These are phyloP conservation scores for Gastrophysa polygoni DNA, from an alignment of 2,888 invertebrate species.

Conservation along the genomic window DNA sequence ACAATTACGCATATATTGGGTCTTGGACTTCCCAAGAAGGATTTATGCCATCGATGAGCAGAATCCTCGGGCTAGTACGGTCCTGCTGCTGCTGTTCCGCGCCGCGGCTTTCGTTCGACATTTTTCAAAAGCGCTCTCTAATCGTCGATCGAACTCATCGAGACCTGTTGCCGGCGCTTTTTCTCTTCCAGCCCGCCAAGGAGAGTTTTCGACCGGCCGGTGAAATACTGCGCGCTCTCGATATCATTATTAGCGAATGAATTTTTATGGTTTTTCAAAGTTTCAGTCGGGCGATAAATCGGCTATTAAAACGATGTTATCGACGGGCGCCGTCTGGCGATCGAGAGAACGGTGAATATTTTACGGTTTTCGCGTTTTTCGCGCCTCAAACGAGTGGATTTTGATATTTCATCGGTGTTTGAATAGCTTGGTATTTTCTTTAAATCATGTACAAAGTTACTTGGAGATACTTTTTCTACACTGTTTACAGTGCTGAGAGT, in stretches of 20 bases:
- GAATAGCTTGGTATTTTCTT: too few species aligned
- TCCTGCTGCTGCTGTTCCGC: constrained; percentile 53
- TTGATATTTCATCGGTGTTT: not conserved
- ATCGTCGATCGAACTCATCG: constrained; percentile 57
- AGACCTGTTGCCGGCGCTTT: constrained; percentile 59
- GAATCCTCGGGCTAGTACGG: constrained; percentile 16
- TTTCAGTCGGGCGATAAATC: constrained; percentile 28
- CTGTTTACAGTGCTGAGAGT: too few species aligned
- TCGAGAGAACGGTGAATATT: not conserved
- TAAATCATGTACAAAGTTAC: too few species aligned
- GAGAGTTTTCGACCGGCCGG: constrained; percentile 35
- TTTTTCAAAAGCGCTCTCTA: constrained; percentile 57
- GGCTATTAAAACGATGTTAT: constrained; percentile 13
- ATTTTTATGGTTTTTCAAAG: constrained; percentile 37
- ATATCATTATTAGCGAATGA: constrained; percentile 42
- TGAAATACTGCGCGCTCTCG: constrained; percentile 41
- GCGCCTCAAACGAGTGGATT: not conserved
- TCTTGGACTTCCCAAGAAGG: too few species aligned
- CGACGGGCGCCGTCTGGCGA: not conserved
- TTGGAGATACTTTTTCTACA: too few species aligned
- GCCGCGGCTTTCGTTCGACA: constrained; percentile 51
- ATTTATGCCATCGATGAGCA: too few species aligned
- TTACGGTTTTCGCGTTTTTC: not conserved
- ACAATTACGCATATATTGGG: too few species aligned
- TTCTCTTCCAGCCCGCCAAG: constrained; percentile 44